phyloP scores from a whole-genome alignment of 2,888 invertebrate species.

The Himalopsyche japonica region DNA sequence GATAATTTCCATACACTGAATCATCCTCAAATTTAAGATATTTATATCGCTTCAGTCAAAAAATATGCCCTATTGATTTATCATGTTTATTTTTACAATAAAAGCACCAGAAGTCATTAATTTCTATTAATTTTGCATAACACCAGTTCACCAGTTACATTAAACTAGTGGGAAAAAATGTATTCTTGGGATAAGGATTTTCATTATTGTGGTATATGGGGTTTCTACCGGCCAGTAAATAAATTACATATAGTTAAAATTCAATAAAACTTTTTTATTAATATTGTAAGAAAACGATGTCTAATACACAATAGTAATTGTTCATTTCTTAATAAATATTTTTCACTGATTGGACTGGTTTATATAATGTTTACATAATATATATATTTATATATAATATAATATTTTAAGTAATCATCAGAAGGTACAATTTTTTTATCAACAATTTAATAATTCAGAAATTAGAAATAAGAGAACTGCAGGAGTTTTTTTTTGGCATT shows the following conservation, averaged over 20 bases:
- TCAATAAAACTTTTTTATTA: slow-evolving; percentile 30
- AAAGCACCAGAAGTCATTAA: too few relatives aligned
- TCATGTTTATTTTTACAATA: too few relatives aligned
- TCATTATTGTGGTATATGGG: too few relatives aligned
- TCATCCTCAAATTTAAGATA: too few relatives aligned
- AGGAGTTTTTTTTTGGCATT: slow-evolving; percentile 5
- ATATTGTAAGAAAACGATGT: slow-evolving; percentile 29
- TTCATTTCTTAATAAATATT: slow-evolving; percentile 15
- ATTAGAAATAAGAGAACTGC: not conserved
- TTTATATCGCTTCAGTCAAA: too few relatives aligned
- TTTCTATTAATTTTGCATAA: too few relatives aligned
- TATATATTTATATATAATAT: slow-evolving; percentile 5
- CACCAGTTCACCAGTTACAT: too few relatives aligned
- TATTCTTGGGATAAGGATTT: too few relatives aligned
- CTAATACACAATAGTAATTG: slow-evolving; percentile 18
- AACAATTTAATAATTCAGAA: not conserved
- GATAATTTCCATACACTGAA: too few relatives aligned
- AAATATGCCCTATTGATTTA: too few relatives aligned
- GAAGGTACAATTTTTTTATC: slow-evolving; percentile 14
- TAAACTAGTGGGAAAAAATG: too few relatives aligned
- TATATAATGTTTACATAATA: not conserved
- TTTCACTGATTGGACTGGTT: slow-evolving; percentile 17
- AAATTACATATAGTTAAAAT: not conserved
- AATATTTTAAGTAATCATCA: not conserved
- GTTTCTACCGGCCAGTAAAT: not conserved